Evolutionary conservation across 2,888 invertebrate species (phyloP), one percentile per base, ranked within the genome.

Genomic region (Brenthis daphne): DNA sequence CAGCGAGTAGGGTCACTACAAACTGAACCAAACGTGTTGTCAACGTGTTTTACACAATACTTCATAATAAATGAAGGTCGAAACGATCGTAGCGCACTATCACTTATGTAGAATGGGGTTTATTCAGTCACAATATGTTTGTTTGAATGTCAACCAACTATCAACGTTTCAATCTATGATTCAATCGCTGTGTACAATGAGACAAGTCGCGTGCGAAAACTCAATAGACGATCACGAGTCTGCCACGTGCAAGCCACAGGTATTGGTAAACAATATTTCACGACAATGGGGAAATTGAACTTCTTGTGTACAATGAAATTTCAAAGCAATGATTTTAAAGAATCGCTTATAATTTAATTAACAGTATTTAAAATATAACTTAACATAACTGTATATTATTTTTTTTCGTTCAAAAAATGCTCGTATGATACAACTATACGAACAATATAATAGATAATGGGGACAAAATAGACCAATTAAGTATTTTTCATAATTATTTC

Each of bases 161-260:
- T 72, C 73, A 69, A 64, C 68, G 65, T 72, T 75, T 76, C 72
- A 71, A 76, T 74, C 75, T 75, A 76, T 68, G 71, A 73, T 75
- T 75, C 73, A 75, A 75, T 75, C 73, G 73, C 53, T 71, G 74
- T 75, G 74, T 71, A 74, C 77, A 74, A 64, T 67, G 68, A 64
- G 66, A 69, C 67, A 58, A 66, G 64, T 77, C 68, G 72, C 75
- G 75, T 77, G 75, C 65, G 67, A 71, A 71, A 57, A 48, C 63
- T 61, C 70, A 64, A 67, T 74, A 68, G 69, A 69, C 70, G 67
- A 64, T 63, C 72, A 72, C 71, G 68, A 68, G 54, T 47, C 51
- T 6, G 54, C 66, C 73, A 73, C 72, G 68, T 72, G 74, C 64
- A 48, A 56, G 61, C 75, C 67, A 74, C 74, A 76, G 74, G 75